Evolutionary conservation across 2,797 vertebrate genomes (phyloP), one percentile per base, ranked within the genome.

Genomic region (Trachops cirrhosus): DNA sequence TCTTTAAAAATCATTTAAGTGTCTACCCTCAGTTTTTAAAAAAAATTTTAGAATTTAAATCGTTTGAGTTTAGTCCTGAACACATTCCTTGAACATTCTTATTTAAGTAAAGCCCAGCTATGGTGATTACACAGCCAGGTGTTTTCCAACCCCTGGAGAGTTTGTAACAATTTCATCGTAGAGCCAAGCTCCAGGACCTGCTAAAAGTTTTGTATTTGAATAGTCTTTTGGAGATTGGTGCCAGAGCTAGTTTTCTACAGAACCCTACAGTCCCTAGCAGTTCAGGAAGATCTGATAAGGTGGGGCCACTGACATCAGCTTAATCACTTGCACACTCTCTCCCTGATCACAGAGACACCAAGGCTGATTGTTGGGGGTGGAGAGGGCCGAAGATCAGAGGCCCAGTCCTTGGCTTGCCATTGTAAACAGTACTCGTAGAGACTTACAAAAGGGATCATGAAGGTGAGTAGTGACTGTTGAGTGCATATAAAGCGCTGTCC

Each of bases 31-130:
- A 57, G 32, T 96, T 90, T 91, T 90, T 77, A 94, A 41, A 41
- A n/a, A n/a, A n/a, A n/a, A n/a, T 92, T 91, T 90, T 77, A 94
- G 64, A 97, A 79, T 90, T 83, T 93, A 94, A 68, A 89, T 46
- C 22, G 44, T 79, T 80, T 88, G 62, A 94, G 73, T 97, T 97
- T 93, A 97, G 83, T 79, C 46, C 37, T 71, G 74, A 89, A 91
- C 90, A 71, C 95, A 95, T 96, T 97, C 93, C 85, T 96, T 88
- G 78, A 94, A 96, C 87, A 88, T 34, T 86, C 83, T 96, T 96
- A 85, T 86, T 86, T 97, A 98, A 96, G 95, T 93, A 96, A 94
- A 92, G 41, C 62, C 54, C 34, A 41, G 88, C 48, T 41, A 21
- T 3, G 24, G 46, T 90, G 85, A 89, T 94, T 87, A 93, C 62